Base-by-base conservation (phyloP, 64 coral and sea anemone genomes). In the Orbicella faveolata region DNA sequence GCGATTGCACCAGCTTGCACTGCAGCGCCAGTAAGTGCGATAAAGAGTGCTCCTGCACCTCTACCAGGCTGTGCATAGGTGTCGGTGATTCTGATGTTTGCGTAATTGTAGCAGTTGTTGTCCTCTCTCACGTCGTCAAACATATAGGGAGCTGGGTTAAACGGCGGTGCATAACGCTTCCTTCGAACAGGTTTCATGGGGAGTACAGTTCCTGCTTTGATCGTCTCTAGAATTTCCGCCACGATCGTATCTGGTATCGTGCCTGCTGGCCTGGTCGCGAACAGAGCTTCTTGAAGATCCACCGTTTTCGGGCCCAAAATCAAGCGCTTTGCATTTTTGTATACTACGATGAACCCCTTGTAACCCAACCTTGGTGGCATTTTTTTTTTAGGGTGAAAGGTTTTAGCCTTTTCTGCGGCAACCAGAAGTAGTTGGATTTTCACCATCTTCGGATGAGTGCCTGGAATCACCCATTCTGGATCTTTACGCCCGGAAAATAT, bases 91-190 rank as follows among this genome's bases (percentile, higher is more conserved):
- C 5, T 44, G 20, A 17, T 21, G 19, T 19, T 77, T 19, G 36
- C 75, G 20, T 77, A 77, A 16, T 77, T 77, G 39, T 77, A 77
- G 20, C 75, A 77, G 75, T 77, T 77, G 39, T 77, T 77, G 9
- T 23, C 0, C 1, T 6, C 0, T 23, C 9, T 23, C 0, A 19
- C 17, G 14, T 15, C 1, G 0, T 0, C 21, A 70, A 10, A 0
- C 21, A 26, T 77, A 41, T 39, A 77, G 1, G 35, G 5, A 6
- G 5, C 36, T 5, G 39, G 37, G 3, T 18, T 0, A 51, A 37
- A 77, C 4, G 13, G 16, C 0, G 36, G 75, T 23, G 0, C 8
- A 19, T 20, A 8, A 77, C 75, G 75, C 16, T 77, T 77, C 39
- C 36, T 16, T 77, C 39, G 9, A 59, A 1, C 6, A 30, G 30